A percentile compares a stretch with the other conserved stretches of the same genome.
Conservation (phyloP, 2,888 invertebrate species). For the Melieria picta region DNA sequence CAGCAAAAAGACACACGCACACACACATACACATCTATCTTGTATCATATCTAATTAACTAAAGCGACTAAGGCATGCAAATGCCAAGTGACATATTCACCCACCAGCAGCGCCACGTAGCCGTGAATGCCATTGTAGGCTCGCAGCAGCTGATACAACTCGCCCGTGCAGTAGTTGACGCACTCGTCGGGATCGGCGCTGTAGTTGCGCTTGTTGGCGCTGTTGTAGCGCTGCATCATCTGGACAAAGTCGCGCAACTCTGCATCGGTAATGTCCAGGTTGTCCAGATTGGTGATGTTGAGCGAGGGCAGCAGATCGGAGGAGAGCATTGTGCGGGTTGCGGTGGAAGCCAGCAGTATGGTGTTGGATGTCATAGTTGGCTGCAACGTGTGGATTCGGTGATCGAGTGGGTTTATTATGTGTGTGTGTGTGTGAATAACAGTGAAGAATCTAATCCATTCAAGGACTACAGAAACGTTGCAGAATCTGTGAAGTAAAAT, state of each 20-base stretch:
- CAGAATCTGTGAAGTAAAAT: too few relatives aligned
- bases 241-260: slow-evolving; percentile 57
- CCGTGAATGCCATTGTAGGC: slow-evolving; percentile 81
- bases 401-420: background rate
- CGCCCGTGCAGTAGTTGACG: slow-evolving; percentile 71
- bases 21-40: too few relatives aligned
- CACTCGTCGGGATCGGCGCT: slow-evolving; percentile 50
- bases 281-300: slow-evolving; percentile 23
- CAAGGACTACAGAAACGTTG: too few relatives aligned
- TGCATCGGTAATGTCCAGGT: slow-evolving; percentile 48
- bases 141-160: slow-evolving; percentile 70
- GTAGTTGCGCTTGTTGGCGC: slow-evolving; percentile 22
- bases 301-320: slow-evolving; percentile 8
- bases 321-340: slow-evolving; percentile 17
- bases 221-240: slow-evolving; percentile 47
- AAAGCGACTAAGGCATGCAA: background rate
- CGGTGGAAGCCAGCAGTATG: slow-evolving; percentile 2
- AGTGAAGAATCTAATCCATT: too few relatives aligned
- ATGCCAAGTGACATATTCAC: slow-evolving; percentile 49
- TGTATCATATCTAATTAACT: background rate
- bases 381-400: slow-evolving; percentile 23
- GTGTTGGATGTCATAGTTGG: slow-evolving; percentile 14
- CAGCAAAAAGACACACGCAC: too few relatives aligned
- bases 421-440: background rate
- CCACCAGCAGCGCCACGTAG: slow-evolving; percentile 82